Evolutionary conservation across 2,888 invertebrate species (phyloP).

Genomic region (Andrena praecox): DNA sequence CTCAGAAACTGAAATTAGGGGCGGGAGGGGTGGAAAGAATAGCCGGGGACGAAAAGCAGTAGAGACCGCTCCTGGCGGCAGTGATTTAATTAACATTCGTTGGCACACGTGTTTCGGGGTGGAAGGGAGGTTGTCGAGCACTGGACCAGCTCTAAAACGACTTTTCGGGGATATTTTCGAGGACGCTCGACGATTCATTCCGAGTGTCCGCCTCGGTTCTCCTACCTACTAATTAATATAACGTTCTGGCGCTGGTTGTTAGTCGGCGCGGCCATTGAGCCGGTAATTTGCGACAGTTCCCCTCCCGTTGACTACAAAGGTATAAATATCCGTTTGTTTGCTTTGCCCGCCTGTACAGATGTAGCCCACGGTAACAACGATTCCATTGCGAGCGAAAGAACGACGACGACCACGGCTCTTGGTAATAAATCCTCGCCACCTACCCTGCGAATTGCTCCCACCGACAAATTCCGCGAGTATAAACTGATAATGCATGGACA

Average conservation of each 20-base stretch:
- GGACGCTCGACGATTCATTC: slow-evolving; percentile 61
- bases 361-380: slow-evolving; percentile 10
- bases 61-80: slow-evolving; percentile 54
- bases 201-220: slow-evolving; percentile 29
- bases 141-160: slow-evolving; percentile 16
- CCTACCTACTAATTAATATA: slow-evolving; percentile 62
- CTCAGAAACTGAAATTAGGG: neutral
- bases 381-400: slow-evolving; percentile 5
- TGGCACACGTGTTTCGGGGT: slow-evolving; percentile 55
- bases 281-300: slow-evolving; percentile 45
- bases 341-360: slow-evolving; percentile 8
- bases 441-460: neutral
- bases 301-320: slow-evolving; percentile 13
- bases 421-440: neutral
- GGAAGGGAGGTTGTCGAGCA: slow-evolving; percentile 28
- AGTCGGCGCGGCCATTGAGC: slow-evolving; percentile 33
- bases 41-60: neutral
- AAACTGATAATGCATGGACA: neutral
- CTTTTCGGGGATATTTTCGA: slow-evolving; percentile 67
- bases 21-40: neutral
- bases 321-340: slow-evolving; percentile 48
- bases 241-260: slow-evolving; percentile 37
- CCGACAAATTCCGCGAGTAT: neutral
- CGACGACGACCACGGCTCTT: neutral
- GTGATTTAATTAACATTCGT: slow-evolving; percentile 75